These are phyloP conservation scores for Ranitomeya imitator DNA, from an alignment of 2,113 vertebrate species.

Conservation along the genomic window DNA sequence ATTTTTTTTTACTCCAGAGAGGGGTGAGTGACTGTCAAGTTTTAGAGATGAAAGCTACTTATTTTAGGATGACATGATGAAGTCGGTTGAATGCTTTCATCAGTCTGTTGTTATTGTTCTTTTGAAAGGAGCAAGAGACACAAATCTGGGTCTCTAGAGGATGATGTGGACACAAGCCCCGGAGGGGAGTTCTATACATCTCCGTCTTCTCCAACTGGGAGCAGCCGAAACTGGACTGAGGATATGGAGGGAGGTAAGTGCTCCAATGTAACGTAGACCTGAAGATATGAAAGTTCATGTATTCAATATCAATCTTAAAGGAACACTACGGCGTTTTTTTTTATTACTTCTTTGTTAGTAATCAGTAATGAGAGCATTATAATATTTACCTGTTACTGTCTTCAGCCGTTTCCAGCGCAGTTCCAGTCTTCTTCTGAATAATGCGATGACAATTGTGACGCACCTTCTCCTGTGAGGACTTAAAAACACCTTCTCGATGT, in stretches of 20 bases:
- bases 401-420: no score
- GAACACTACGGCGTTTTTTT: no score
- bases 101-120: background rate
- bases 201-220: slow-evolving; percentile 92
- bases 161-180: slow-evolving; percentile 92
- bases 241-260: slow-evolving; percentile 95
- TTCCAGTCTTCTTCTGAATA: no score
- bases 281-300: background rate
- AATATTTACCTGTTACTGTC: no score
- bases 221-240: slow-evolving; percentile 95
- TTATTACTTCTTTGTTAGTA: no score
- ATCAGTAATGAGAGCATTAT: no score
- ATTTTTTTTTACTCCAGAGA: background rate
- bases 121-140: slow-evolving; percentile 88
- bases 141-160: slow-evolving; percentile 96
- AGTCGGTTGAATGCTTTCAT: background rate
- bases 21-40: background rate
- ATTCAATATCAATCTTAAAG: background rate
- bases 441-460: no score
- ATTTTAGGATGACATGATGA: background rate
- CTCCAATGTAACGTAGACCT: background rate
- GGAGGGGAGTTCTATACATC: slow-evolving; percentile 95
- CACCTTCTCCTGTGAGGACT: no score
- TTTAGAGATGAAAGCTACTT: background rate
- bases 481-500: no score